phyloP scores from a whole-genome alignment of 2,797 vertebrate species.

The Cirrhinus molitorella region DNA sequence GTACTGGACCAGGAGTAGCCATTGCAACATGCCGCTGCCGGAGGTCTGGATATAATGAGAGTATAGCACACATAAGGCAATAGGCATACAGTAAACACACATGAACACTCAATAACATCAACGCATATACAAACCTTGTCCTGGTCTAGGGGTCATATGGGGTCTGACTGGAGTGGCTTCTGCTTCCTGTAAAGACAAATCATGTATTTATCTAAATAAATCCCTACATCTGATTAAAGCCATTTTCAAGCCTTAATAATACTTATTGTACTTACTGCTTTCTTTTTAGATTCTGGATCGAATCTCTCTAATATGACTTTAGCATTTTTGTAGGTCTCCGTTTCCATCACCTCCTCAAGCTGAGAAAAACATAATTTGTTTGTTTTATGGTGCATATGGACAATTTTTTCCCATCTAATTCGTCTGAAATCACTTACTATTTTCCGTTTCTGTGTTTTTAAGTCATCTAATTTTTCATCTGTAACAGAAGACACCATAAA shows the following conservation, averaged over 20 bases:
- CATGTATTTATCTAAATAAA: background rate
- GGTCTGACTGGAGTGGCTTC: conserved; percentile 85
- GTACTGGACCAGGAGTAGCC: conserved; percentile 78
- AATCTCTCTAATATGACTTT: conserved; percentile 97
- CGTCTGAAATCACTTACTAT: too few species aligned
- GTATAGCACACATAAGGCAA: background rate
- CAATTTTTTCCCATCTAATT: too few species aligned
- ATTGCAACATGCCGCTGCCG: conserved; percentile 88
- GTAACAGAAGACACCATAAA: conserved; percentile 53
- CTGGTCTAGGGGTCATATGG: conserved; percentile 86
- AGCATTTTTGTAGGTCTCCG: conserved; percentile 95
- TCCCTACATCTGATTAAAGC: background rate
- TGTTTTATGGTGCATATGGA: background rate
- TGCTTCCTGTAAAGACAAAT: conserved; percentile 79
- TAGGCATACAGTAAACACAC: background rate
- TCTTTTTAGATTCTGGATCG: conserved; percentile 90
- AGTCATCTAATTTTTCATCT: conserved; percentile 94
- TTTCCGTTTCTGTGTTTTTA: conserved; percentile 91
- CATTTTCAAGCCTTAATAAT: background rate
- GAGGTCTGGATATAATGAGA: conserved; percentile 78
- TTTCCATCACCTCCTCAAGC: conserved; percentile 99
- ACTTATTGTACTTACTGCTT: conserved; percentile 80
- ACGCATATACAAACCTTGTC: conserved; percentile 85
- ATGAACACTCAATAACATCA: background rate
- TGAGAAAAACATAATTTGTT: conserved; percentile 62